Evolutionary conservation across 2,888 invertebrate genomes (phyloP).

Genomic region (Noctuana brunneofusca): DNA sequence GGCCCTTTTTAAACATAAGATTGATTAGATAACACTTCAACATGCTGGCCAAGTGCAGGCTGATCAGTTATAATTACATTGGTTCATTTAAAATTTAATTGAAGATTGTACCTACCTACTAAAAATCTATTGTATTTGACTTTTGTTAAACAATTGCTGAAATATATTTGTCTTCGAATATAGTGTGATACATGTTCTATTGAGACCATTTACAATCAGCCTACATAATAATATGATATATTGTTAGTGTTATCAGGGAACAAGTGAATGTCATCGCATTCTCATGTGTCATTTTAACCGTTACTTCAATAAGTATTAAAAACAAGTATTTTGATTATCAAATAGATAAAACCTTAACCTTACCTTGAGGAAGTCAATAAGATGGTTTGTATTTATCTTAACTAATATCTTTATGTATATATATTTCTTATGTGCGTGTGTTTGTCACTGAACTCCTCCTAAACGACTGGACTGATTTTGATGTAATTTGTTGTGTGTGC

Average conservation of each 20-base stretch:
- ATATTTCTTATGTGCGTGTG: no score
- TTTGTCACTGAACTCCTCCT: no score
- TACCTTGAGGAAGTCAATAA: no score
- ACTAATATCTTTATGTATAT: no score
- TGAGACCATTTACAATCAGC: conserved; percentile 5
- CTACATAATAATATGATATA: conserved; percentile 1
- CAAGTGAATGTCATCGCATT: conserved; percentile 25
- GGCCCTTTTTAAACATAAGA: no score
- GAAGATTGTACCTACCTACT: neutral
- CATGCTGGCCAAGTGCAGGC: no score
- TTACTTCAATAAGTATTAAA: neutral
- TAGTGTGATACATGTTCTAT: neutral
- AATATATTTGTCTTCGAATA: neutral
- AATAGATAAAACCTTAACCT: neutral
- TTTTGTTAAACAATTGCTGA: neutral
- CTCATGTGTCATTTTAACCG: neutral
- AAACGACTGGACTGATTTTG: no score
- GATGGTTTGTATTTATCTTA: no score
- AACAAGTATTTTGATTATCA: neutral
- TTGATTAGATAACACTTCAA: no score
- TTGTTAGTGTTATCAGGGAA: neutral
- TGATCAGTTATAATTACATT: neutral
- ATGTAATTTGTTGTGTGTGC: no score
- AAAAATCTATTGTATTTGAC: neutral
- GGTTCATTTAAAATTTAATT: neutral